Evolutionary conservation across 2,113 vertebrate genomes (phyloP).

Genomic region (Atherinomorus stipes): DNA sequence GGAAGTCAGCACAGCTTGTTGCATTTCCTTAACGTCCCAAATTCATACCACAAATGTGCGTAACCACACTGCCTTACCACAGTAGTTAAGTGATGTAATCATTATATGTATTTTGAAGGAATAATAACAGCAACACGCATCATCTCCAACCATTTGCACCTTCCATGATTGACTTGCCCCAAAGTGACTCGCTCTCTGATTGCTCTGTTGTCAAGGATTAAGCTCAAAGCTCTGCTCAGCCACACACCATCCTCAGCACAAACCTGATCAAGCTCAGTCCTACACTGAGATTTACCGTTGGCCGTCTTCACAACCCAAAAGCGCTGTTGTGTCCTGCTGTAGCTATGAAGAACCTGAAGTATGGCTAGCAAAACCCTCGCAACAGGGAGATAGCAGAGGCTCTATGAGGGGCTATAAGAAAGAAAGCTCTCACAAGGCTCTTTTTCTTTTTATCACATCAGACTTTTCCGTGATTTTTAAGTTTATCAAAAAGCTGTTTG

Average conservation of each 20-base stretch:
- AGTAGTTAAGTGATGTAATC: neutral
- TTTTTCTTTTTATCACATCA: conserved; percentile 26
- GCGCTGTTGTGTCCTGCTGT: conserved; percentile 18
- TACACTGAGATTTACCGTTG: conserved; percentile 58
- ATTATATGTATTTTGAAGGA: neutral
- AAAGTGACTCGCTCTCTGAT: conserved; percentile 57
- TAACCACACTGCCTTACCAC: neutral
- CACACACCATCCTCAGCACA: conserved; percentile 41
- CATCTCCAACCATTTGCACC: neutral
- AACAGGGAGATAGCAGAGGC: conserved; percentile 20
- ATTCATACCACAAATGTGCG: neutral
- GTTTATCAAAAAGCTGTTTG: conserved; percentile 26
- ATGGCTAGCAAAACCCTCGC: neutral
- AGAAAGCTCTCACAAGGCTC: conserved; percentile 23
- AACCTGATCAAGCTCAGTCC: conserved; percentile 46
- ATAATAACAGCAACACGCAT: neutral
- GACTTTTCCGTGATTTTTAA: conserved; percentile 48
- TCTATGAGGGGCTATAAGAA: conserved; percentile 28
- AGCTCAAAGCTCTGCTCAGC: conserved; percentile 58
- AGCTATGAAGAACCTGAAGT: conserved; percentile 23
- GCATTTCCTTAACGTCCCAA: conserved; percentile 1
- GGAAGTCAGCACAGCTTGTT: conserved; percentile 2
- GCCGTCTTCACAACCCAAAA: conserved; percentile 40
- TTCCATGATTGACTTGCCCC: conserved; percentile 22
- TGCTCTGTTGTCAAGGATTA: conserved; percentile 73